Evolutionary conservation across 2,797 vertebrate genomes (phyloP).

Genomic region (Tenualosa thibaudeaui): DNA sequence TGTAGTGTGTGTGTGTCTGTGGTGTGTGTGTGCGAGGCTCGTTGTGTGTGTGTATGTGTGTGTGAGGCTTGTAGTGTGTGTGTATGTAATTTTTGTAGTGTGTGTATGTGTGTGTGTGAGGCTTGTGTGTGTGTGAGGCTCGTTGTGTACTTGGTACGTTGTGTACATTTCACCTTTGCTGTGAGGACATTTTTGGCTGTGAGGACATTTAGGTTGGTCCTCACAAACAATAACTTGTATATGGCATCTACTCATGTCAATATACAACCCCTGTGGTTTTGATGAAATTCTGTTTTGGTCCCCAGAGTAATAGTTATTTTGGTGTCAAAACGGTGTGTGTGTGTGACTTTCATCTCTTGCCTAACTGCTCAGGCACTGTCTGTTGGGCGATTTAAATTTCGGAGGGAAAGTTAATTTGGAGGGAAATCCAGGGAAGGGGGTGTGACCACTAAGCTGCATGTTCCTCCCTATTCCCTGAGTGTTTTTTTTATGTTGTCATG

Average conservation of each 20-base stretch:
- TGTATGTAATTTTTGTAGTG: no score
- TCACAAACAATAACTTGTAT: neutral
- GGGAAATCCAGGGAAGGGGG: neutral
- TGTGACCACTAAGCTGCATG: neutral
- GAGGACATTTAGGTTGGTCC: neutral
- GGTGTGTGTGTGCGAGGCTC: no score
- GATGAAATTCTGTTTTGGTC: neutral
- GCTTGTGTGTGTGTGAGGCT: no score
- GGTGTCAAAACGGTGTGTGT: neutral
- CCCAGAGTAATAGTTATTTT: neutral
- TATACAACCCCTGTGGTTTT: neutral
- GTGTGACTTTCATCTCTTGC: neutral
- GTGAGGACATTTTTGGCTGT: slow-evolving; percentile 6
- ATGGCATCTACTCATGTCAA: neutral
- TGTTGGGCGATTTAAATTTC: neutral
- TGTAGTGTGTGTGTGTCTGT: no score
- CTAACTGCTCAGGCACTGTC: neutral
- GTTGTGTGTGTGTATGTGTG: no score
- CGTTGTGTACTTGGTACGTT: no score
- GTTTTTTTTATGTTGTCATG: no score
- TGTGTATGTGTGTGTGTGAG: no score
- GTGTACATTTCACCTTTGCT: neutral
- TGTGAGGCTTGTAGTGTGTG: no score
- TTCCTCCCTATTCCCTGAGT: neutral
- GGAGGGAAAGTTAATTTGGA: neutral